Conservation (phyloP, 2,888 invertebrate species). For the Synanthedon myopaeformis region DNA sequence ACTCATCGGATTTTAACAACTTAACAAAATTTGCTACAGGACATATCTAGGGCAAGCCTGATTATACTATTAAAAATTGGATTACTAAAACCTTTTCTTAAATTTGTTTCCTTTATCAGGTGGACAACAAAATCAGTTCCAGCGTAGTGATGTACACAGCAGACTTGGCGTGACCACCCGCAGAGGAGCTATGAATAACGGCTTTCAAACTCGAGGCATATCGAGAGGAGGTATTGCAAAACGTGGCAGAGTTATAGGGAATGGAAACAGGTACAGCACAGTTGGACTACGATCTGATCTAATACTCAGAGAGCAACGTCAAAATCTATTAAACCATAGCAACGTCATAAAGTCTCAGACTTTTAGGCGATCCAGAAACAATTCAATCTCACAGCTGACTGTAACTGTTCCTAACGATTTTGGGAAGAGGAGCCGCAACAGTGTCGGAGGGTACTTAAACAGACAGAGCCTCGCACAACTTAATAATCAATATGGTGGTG, state of each 20-base stretch:
- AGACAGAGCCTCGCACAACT: constrained; percentile 50
- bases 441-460: constrained; percentile 53
- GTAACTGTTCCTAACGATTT: constrained; percentile 63
- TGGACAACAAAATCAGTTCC: constrained; percentile 33
- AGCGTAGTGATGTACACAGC: constrained; percentile 38
- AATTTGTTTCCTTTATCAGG: constrained; percentile 17
- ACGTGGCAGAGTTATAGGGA: constrained; percentile 46
- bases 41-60: no score
- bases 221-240: constrained; percentile 57
- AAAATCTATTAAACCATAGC: constrained; percentile 33
- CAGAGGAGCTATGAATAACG: constrained; percentile 29
- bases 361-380: constrained; percentile 50
- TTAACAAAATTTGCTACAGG: no score
- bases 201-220: constrained; percentile 42
- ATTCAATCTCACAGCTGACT: constrained; percentile 47
- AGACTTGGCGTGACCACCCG: constrained; percentile 47
- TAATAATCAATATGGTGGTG: constrained; percentile 44
- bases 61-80: no score
- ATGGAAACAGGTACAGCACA: constrained; percentile 46
- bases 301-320: constrained; percentile 46
- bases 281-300: constrained; percentile 61
- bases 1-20: no score
- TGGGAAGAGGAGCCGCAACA: constrained; percentile 47
- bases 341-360: constrained; percentile 55
- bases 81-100: no score